Evolutionary conservation across 2,888 invertebrate species (phyloP), one percentile per base, ranked within the genome.

Genomic region (Tigriopus californicus): DNA sequence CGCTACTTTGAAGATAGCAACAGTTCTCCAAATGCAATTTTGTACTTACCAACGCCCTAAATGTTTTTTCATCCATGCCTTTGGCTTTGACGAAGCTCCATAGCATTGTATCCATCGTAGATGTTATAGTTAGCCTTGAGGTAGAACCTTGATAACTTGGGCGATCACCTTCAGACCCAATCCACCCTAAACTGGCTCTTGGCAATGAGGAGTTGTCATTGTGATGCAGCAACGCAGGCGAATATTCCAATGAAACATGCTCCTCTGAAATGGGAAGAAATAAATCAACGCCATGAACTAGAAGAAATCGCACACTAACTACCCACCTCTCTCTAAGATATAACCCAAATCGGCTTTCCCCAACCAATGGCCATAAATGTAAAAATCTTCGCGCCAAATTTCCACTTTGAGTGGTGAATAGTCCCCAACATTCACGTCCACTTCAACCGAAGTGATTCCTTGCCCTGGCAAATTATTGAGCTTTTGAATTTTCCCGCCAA

Each of bases 291-390:
- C 41, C 11, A 12, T 41, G 41, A 11, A 11, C 41, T 12, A 41
- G 41, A 12, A 41, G 41, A n/a, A n/a, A n/a, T n/a, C n/a, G n/a
- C n/a, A n/a, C n/a, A n/a, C n/a, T n/a, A n/a, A n/a, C n/a, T 33
- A 22, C 4, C 18, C 40, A 54, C 54, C 54, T 41, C 40, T 25
- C 11, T 44, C 25, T 2, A 56, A 24, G 13, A 56, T 15, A 22
- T 42, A 44, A 15, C 44, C n/a, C n/a, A 56, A 46, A 46, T 56
- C 44, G 11, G 56, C 56, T 56, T 56, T 42, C 10, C 44, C 46
- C 18, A 56, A 15, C 24, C 44, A 56, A 24, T 44, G 41, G 11
- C 56, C 56, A 46, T 56, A 56, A 22, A 18, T 20, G 44, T 22
- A 56, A 20, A 56, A n/a, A 6, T 46, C 6, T 25, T 56, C 44